Evolutionary conservation across 2,888 invertebrate genomes (phyloP), one percentile per base, ranked within the genome.

Genomic region (Neoscelio sp.): DNA sequence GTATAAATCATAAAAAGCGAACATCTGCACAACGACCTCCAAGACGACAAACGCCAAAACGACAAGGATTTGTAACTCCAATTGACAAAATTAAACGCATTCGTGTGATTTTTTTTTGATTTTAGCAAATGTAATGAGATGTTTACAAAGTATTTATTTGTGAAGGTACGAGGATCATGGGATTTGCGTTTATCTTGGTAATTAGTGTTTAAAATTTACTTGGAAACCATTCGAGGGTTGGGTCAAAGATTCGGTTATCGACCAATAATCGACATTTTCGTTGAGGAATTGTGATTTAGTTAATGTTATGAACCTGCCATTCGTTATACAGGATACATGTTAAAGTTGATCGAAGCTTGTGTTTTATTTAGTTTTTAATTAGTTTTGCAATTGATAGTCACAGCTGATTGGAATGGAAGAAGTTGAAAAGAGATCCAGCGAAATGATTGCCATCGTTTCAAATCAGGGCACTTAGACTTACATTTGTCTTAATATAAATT

Each of bases 201-300:
- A 4, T 23, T 4, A 23, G 23, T 23, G 6, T 23, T 23, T 6
- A 23, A 3, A 23, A 23, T 23, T 23, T 23, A 4, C 23, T 4
- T 6, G 6, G 4, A 23, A 23, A 3, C 3, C 6, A 23, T 23
- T 23, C 23, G 6, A 23, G 10, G 13, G 13, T 38, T 6, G 13
- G 12, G 12, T 38, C 5, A 12, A 38, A 38, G 13, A 2, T 38
- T 10, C 8, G 13, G 12, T 38, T 12, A 13, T 13, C 44, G 60
- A 60, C 20, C n/a, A n/a, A n/a, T n/a, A n/a, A 12, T 18, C 1
- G 12, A 33, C 12, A 17, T 44, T 10, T 40, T 65, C 26, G 20
- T 56, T 15, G 30, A 70, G 20, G 7, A 28, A 58, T 70, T 70
- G 68, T 62, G 60, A 62, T 71, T 50, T 71, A 60, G 71, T n/a